phyloP scores from a whole-genome alignment of 2,888 invertebrate genomes.

The Nineta flava region DNA sequence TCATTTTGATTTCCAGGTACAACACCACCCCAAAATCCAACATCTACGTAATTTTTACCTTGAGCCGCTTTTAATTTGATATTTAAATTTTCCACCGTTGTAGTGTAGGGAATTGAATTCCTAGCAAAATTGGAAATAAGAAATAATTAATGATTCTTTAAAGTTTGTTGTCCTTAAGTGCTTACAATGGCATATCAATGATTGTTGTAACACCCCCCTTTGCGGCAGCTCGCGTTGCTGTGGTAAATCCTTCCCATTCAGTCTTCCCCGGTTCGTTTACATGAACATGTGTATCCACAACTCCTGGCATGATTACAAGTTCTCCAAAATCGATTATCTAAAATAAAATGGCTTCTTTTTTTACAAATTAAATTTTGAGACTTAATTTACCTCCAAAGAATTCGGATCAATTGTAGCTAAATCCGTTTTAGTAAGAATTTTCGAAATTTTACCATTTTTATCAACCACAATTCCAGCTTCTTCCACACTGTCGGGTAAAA shows the following conservation, averaged over 20 bases:
- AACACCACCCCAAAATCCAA: constrained; percentile 69
- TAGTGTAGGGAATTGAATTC: constrained; percentile 57
- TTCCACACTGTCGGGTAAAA: constrained; percentile 33
- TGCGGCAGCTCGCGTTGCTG: constrained; percentile 55
- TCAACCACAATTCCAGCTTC: constrained; percentile 44
- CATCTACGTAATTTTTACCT: constrained; percentile 44
- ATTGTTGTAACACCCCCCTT: constrained; percentile 58
- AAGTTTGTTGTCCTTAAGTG: too few species aligned
- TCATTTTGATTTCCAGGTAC: constrained; percentile 47
- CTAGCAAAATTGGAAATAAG: constrained; percentile 22
- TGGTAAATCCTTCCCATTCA: constrained; percentile 53
- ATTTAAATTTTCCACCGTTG: constrained; percentile 41
- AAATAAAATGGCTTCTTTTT: too few species aligned
- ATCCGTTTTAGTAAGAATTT: constrained; percentile 32
- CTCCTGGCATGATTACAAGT: constrained; percentile 45
- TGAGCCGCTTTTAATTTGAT: constrained; percentile 41
- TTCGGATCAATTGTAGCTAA: constrained; percentile 31
- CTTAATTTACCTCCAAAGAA: constrained; percentile 19
- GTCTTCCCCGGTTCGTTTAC: constrained; percentile 57
- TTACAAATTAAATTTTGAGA: too few species aligned
- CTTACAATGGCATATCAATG: constrained; percentile 55
- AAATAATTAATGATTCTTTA: too few species aligned
- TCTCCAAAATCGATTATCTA: constrained; percentile 32
- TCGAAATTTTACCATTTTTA: constrained; percentile 37
- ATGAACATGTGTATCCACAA: constrained; percentile 57